A percentile compares a stretch with the other conserved stretches of the same genome.
Evolutionary conservation across 53 echinoderm and acorn worm species (phyloP).

Genomic region (Luidia sarsii): DNA sequence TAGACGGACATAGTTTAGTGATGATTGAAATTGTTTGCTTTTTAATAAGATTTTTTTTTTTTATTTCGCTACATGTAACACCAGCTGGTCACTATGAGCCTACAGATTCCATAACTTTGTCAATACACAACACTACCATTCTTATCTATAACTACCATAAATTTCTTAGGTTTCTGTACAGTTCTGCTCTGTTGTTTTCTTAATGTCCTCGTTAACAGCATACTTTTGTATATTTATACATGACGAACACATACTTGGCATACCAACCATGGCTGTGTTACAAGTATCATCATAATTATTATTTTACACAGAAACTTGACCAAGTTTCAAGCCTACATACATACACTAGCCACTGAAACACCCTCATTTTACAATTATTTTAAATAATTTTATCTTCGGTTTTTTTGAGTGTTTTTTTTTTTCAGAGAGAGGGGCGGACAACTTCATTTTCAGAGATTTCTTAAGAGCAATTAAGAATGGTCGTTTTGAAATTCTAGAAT

Average conservation of each 20-base stretch:
- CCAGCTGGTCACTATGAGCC: too few species aligned
- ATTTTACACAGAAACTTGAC: conserved; percentile 33
- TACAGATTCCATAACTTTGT: too few species aligned
- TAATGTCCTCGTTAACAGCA: conserved; percentile 30
- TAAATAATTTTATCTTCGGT: background rate
- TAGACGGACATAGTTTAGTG: too few species aligned
- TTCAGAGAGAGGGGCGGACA: background rate
- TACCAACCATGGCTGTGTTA: conserved; percentile 11
- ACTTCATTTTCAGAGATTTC: background rate
- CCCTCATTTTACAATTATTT: background rate
- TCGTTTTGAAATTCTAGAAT: too few species aligned
- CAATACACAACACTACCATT: too few species aligned
- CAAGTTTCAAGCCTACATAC: background rate
- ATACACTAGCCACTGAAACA: background rate
- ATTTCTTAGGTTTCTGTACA: conserved; percentile 33
- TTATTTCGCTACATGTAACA: too few species aligned
- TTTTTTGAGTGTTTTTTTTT: background rate
- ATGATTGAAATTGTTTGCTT: too few species aligned
- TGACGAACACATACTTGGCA: conserved; percentile 31
- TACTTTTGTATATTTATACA: conserved; percentile 44
- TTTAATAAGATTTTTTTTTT: too few species aligned
- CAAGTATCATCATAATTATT: conserved; percentile 16
- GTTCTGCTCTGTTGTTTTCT: background rate
- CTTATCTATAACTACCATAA: background rate
- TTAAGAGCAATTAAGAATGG: too few species aligned